Base-by-base conservation (phyloP, 2,113 vertebrate genomes). In the Xenopus borealis region DNA sequence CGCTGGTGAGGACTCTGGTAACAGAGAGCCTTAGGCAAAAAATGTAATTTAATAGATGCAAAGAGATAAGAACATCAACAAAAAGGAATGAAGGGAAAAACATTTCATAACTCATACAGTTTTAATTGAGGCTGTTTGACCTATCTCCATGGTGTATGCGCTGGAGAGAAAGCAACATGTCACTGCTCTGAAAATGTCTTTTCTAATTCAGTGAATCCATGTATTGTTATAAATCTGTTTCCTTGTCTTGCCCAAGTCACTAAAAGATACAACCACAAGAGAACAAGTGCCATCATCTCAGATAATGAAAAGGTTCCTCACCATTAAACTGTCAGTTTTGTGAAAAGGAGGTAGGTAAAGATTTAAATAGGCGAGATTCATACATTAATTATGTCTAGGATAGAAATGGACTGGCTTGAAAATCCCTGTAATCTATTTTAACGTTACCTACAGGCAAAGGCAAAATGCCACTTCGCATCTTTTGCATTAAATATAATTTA, bases 161-260 rank as follows among this genome's bases (percentile, higher is more conserved):
- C 62, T 77, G 74, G 69, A 77, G 74, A 77, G 64, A 77, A 77
- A 77, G 67, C 69, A 77, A 77, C 74, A 77, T 77, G 74, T 77
- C 74, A 77, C 67, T 77, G 74, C 67, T 70, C 74, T 77, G 74
- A 64, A 77, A 77, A 77, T 70, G 74, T 77, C 74, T 77, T 77
- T 77, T 77, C 74, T 77, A 77, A 77, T 77, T 69, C 74, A 64
- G 47, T 70, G 74, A 77, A 57, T 77, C 50, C 67, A 53, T 64
- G 50, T 77, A 77, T 77, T 77, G 74, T 77, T 77, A 77, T 77
- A 77, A 77, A 77, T 77, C 74, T 77, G 74, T 64, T 69, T 69
- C 61, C 74, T 69, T 70, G 74, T 77, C 74, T 77, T 77, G 74
- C 74, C 66, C 67, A 64, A 77, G 74, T 77, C 74, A 77, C 74